Conservation (phyloP, 2,888 invertebrate genomes). For the Synergus japonicus region DNA sequence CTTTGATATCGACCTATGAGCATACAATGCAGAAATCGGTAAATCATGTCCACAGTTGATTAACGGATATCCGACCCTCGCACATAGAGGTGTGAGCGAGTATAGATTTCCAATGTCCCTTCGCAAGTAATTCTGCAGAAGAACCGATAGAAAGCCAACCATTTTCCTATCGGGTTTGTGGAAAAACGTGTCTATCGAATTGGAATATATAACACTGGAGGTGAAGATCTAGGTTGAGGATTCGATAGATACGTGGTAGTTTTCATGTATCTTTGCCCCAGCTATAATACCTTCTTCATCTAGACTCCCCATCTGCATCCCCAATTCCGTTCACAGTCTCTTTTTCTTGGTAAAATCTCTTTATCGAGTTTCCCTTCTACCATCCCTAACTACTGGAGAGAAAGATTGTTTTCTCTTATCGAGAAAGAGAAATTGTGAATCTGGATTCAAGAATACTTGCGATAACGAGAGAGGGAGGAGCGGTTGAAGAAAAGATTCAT, state of each 20-base stretch:
- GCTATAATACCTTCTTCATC: slow-evolving; percentile 61
- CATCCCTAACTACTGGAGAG: slow-evolving; percentile 47
- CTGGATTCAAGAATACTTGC: slow-evolving; percentile 38
- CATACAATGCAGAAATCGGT: background rate
- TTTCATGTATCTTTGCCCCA: slow-evolving; percentile 51
- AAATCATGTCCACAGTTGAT: slow-evolving; percentile 16
- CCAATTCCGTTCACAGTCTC: slow-evolving; percentile 28
- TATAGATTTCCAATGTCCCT: slow-evolving; percentile 28
- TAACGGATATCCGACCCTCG: slow-evolving; percentile 10
- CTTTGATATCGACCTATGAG: background rate
- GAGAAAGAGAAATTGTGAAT: slow-evolving; percentile 62
- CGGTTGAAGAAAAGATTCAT: background rate
- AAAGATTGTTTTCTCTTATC: slow-evolving; percentile 68
- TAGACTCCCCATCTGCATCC: slow-evolving; percentile 5
- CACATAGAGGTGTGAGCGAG: slow-evolving; percentile 1
- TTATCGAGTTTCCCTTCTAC: slow-evolving; percentile 40
- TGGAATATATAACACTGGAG: slow-evolving; percentile 64
- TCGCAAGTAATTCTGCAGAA: slow-evolving; percentile 54
- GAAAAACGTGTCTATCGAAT: slow-evolving; percentile 67
- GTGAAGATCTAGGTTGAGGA: slow-evolving; percentile 56
- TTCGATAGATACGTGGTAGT: slow-evolving; percentile 54
- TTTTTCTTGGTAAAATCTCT: slow-evolving; percentile 42
- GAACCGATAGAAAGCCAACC: slow-evolving; percentile 59
- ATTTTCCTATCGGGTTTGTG: slow-evolving; percentile 66
- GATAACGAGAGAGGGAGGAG: background rate